phyloP scores from a whole-genome alignment of 2,888 invertebrate genomes.

The Entomobrya multifasciata region DNA sequence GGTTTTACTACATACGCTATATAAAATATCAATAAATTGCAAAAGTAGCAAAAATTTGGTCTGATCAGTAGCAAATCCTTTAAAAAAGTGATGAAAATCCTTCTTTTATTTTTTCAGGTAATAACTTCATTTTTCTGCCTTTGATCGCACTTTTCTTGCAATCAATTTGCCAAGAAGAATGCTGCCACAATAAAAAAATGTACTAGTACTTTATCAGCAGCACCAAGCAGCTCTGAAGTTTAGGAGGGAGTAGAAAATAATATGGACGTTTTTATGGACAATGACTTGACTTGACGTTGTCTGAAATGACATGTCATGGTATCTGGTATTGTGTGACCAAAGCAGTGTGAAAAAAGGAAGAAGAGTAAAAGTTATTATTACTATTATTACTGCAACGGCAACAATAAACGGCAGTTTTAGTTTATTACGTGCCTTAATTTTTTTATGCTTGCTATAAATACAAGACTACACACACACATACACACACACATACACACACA shows the following conservation, averaged over 20 bases:
- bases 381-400: too few relatives aligned
- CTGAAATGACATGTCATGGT: neutral
- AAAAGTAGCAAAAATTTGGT: neutral
- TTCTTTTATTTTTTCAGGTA: constrained; percentile 30
- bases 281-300: constrained; percentile 8
- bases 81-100: neutral
- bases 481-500: neutral
- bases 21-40: constrained; percentile 10
- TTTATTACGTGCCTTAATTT: constrained; percentile 36
- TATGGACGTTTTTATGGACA: too few relatives aligned
- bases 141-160: constrained; percentile 53
- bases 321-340: constrained; percentile 24
- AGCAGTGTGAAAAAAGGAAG: too few relatives aligned
- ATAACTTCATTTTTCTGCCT: neutral
- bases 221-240: constrained; percentile 1
- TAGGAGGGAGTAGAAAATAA: neutral
- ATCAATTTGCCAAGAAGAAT: constrained; percentile 63
- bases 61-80: neutral
- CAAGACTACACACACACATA: neutral
- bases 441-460: constrained; percentile 39
- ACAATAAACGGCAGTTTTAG: neutral
- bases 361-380: constrained; percentile 1
- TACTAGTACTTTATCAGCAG: neutral
- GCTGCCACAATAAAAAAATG: constrained; percentile 44
- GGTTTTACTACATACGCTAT: neutral